phyloP scores from a whole-genome alignment of 2,113 vertebrate genomes.

The Mus pahari region DNA sequence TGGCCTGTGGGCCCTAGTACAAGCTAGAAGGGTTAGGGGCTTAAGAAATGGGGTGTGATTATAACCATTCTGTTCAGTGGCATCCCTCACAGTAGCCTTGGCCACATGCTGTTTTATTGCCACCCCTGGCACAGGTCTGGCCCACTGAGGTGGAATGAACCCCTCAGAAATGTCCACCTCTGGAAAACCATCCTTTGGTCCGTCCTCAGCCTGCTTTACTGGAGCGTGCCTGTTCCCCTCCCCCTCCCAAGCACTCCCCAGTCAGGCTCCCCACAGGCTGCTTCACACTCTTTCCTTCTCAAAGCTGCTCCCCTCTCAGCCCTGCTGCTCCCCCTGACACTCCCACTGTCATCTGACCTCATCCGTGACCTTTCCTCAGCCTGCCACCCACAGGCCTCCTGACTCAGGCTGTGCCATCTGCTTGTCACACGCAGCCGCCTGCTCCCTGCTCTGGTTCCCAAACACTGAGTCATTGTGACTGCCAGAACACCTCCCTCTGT shows the following conservation, averaged over 20 bases:
- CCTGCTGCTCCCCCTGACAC: not conserved
- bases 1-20: not conserved
- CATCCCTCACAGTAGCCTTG: not conserved
- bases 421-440: not conserved
- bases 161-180: not conserved
- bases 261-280: not conserved
- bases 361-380: not conserved
- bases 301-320: not conserved
- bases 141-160: not conserved
- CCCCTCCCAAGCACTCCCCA: not conserved
- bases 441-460: not conserved
- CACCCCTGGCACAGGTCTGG: not conserved
- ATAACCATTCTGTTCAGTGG: not conserved
- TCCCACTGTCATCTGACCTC: not conserved
- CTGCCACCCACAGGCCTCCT: not conserved
- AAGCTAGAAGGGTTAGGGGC: not conserved
- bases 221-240: not conserved
- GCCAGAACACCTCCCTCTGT: not conserved
- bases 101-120: not conserved
- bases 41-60: not conserved
- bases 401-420: not conserved
- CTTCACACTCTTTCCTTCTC: not conserved
- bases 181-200: not conserved
- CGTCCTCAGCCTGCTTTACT: not conserved
- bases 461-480: not conserved